Base-by-base conservation (phyloP, 2,888 invertebrate genomes). In the Cephus pulcher region DNA sequence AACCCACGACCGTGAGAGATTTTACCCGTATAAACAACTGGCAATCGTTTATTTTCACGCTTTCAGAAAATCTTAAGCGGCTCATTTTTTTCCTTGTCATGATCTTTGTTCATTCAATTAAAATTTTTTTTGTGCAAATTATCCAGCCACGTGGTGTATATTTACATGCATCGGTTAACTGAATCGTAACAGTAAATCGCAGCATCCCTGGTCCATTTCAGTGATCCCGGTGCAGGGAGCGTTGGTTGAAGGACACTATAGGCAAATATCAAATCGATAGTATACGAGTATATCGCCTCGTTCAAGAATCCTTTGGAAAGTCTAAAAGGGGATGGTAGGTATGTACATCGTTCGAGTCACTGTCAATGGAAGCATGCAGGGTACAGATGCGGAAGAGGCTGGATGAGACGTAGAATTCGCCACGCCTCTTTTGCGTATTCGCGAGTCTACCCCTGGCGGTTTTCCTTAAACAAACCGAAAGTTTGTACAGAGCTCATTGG, bases 351-450 rank as follows among this genome's bases (percentile, higher is more conserved):
- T 80, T 80, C 79, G 75, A 75, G 75, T 77, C 75, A 56, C 2
- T 56, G 56, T 56, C 56, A 56, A 23, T 23, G 70, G 74, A 74
- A 34, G 56, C 71, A 30, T 35, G 34, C 34, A 69, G 33, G 40
- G 34, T 30, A 69, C n/a, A 40, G 76, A 79, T 75, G 76, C 73
- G 74, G 81, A 81, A 81, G 79, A 79, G 75, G 70, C 83, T 79
- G 81, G 80, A 81, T 81, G 70, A n/a, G 76, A 82, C 78, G 83
- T 79, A 76, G 6, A 73, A 78, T 80, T 77, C 76, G 75, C 79
- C 87, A 88, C 88, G 88, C 89, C 88, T 85, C 85, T 88, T 88
- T 79, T 85, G 80, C 84, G 87, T 88, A 85, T 87, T 84, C 84
- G 82, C 75, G 76, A 75, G 33, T 77, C 37, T 68, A 69, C 75